Evolutionary conservation across 2,113 vertebrate genomes (phyloP).

Genomic region (Grallaria varia): DNA sequence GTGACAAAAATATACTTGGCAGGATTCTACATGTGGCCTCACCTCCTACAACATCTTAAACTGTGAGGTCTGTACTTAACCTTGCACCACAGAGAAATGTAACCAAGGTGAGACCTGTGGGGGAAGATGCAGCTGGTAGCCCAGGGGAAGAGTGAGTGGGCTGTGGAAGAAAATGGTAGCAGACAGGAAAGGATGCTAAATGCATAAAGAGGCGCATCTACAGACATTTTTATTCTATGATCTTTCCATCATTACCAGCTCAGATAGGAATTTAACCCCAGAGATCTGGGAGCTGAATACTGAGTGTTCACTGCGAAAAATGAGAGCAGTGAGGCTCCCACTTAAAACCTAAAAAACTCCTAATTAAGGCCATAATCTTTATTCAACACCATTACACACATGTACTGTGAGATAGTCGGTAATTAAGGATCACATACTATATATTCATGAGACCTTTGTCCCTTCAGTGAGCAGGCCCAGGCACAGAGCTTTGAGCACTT

Average conservation of each 20-base stretch:
- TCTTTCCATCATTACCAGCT: neutral
- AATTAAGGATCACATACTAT: neutral
- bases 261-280: neutral
- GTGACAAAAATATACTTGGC: neutral
- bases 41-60: neutral
- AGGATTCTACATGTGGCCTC: neutral
- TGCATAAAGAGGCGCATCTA: accelerated
- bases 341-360: neutral
- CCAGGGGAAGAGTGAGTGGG: neutral
- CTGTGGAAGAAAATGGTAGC: neutral
- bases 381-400: neutral
- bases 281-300: neutral
- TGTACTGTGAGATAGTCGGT: neutral
- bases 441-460: neutral
- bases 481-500: neutral
- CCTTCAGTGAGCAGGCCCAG: neutral
- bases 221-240: neutral
- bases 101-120: neutral
- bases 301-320: neutral
- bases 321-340: neutral
- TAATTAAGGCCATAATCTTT: neutral
- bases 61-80: accelerated
- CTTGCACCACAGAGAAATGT: neutral
- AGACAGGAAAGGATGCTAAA: neutral
- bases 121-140: neutral